phyloP scores from a whole-genome alignment of 2,797 vertebrate species.

The Luscinia megarhynchos region DNA sequence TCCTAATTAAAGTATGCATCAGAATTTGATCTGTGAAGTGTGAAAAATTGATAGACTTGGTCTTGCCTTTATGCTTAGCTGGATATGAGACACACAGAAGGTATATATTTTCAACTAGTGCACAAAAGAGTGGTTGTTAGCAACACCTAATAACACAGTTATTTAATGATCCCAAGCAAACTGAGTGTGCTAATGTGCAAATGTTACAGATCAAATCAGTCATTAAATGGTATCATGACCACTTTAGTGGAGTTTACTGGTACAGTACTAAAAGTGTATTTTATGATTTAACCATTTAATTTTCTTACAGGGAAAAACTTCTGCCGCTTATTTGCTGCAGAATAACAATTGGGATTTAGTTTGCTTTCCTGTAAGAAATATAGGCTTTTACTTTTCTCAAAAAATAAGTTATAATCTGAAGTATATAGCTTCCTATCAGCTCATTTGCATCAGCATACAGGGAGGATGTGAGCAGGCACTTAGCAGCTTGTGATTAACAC shows the following conservation, averaged over 20 bases:
- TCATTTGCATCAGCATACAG: neutral
- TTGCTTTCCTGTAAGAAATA: neutral
- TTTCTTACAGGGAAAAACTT: neutral
- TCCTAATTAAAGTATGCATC: neutral
- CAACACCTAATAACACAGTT: neutral
- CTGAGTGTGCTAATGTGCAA: neutral
- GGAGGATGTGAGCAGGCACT: neutral
- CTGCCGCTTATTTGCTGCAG: neutral
- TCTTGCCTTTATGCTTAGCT: neutral
- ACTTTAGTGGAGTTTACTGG: neutral
- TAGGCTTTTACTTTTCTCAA: neutral
- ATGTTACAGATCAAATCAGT: neutral
- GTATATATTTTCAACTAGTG: neutral
- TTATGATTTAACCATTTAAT: constrained; percentile 2
- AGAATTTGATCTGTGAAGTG: neutral
- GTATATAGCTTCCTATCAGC: neutral
- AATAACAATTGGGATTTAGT: neutral
- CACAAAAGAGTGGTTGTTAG: neutral
- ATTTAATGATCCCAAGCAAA: constrained; percentile 34
- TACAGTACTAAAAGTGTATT: neutral
- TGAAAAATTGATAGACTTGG: neutral
- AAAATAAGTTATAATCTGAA: neutral
- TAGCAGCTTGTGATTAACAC: constrained; percentile 11
- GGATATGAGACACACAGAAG: neutral
- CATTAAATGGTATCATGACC: constrained; percentile 9